Percentiles rank a stretch among this genome's conserved stretches.
phyloP scores from a whole-genome alignment of 2,113 vertebrate species.

The Labeo catla region DNA sequence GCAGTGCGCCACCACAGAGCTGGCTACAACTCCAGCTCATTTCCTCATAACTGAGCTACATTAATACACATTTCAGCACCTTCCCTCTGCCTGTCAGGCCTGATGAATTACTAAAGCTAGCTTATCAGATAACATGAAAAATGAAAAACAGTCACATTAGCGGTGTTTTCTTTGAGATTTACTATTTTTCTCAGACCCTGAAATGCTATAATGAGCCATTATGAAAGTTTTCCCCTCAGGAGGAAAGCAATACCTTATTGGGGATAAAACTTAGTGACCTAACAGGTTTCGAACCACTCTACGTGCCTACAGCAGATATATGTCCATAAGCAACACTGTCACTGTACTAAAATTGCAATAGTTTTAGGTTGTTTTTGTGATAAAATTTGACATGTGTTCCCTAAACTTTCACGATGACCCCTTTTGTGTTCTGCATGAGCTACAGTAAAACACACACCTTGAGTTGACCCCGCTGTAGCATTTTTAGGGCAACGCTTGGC shows the following conservation, averaged over 20 bases:
- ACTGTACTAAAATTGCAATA: conserved; percentile 8
- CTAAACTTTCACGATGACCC: conserved; percentile 3
- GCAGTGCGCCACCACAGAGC: conserved; percentile 34
- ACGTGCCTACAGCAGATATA: neutral
- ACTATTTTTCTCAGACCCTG: conserved; percentile 38
- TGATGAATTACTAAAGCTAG: conserved; percentile 53
- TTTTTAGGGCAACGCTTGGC: conserved; percentile 37
- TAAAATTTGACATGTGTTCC: conserved; percentile 22
- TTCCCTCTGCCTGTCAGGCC: conserved; percentile 15
- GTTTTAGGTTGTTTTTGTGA: neutral
- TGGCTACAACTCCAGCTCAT: conserved; percentile 33
- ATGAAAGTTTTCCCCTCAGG: conserved; percentile 27
- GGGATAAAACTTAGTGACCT: conserved; percentile 29
- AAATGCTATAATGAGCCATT: conserved; percentile 40
- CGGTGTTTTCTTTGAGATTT: conserved; percentile 48
- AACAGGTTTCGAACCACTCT: conserved; percentile 22
- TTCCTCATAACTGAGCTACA: conserved; percentile 40
- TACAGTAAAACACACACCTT: conserved; percentile 20
- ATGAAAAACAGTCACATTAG: conserved; percentile 38
- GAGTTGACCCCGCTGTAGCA: conserved; percentile 18
- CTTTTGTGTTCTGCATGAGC: conserved; percentile 32
- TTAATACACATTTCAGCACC: conserved; percentile 56
- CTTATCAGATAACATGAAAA: conserved; percentile 57
- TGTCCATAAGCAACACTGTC: neutral
- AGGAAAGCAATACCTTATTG: conserved; percentile 36